Base-by-base conservation (phyloP, 1,140 invertebrate genomes). In the Ostrea edulis region DNA sequence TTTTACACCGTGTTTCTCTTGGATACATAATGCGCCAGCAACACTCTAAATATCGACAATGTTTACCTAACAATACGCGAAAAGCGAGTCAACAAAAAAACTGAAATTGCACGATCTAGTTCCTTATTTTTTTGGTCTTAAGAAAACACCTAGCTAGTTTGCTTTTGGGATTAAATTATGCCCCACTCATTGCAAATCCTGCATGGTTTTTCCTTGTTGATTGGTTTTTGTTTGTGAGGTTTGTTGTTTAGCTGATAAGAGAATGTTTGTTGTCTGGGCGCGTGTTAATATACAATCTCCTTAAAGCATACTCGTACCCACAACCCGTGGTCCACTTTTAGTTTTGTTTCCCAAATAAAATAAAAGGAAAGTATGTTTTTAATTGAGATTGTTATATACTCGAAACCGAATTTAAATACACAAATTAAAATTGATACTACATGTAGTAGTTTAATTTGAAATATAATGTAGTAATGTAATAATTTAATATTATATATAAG, bases 21-120 rank as follows among this genome's bases (percentile, higher is more conserved):
- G 82, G 82, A 53, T 53, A 83, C 82, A 83, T 53, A 29, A 53
- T 54, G 9, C 53, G 82, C 52, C 82, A 83, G 52, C 82, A 83
- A 83, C 82, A 14, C 82, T 77, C 68, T 77, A 77, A 77, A 77
- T 77, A 77, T 77, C 68, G 25, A 25, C 68, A 25, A 35, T 77
- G 68, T 77, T 77, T 77, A 77, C 68, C 68, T 77, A 77, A 77
- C 68, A 77, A 29, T 77, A 29, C 68, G 25, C 68, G 29, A 22
- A 29, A 22, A 22, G 68, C 22, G 68, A 77, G 29, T 77, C 68
- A 77, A 77, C 22, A 77, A 77, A 77, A 62, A 62, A 44, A 44
- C 35, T 62, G 55, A 62, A 62, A 62, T 62, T 62, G n/a, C 55
- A n/a, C 17, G 55, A 62, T 62, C 0, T 7, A 11, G 9, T 77